These are phyloP conservation scores for Agapostemon virescens DNA, from an alignment of 2,888 invertebrate genomes.

Conservation along the genomic window DNA sequence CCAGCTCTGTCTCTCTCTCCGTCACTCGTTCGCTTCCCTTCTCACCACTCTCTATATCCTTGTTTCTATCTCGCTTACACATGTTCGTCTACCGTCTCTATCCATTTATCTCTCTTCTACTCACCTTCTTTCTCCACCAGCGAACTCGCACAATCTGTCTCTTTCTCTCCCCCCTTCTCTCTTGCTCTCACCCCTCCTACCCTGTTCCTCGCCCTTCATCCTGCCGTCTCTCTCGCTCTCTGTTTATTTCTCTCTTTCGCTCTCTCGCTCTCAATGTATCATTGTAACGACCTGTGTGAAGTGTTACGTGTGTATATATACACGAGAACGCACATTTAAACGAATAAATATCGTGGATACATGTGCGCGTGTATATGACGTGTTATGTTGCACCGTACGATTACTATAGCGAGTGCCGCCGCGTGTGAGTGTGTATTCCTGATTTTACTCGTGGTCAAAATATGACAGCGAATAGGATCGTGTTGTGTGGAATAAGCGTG, in stretches of 20 bases:
- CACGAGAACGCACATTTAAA: slow-evolving; percentile 32
- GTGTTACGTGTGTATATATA: slow-evolving; percentile 39
- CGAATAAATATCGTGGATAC: slow-evolving; percentile 42
- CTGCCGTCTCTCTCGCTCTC: slow-evolving; percentile 12
- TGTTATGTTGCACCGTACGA: slow-evolving; percentile 55
- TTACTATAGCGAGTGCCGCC: slow-evolving; percentile 39
- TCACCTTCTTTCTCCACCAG: slow-evolving; percentile 6
- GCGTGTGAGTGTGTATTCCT: slow-evolving; percentile 42
- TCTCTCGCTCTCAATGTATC: slow-evolving; percentile 49
- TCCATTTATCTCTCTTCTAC: slow-evolving; percentile 10
- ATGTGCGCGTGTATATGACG: slow-evolving; percentile 55
- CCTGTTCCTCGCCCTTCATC: slow-evolving; percentile 10
- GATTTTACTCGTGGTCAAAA: slow-evolving; percentile 38
- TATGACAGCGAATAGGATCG: slow-evolving; percentile 33
- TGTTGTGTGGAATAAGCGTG: slow-evolving; percentile 11
- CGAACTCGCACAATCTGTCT: neutral
- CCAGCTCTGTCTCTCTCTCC: neutral
- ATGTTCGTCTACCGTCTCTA: slow-evolving; percentile 14
- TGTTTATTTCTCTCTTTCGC: slow-evolving; percentile 23
- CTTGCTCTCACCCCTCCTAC: slow-evolving; percentile 12
- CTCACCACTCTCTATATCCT: slow-evolving; percentile 23
- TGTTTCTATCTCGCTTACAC: slow-evolving; percentile 12
- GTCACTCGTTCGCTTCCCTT: neutral
- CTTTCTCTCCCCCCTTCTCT: slow-evolving; percentile 5
- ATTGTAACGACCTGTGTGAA: slow-evolving; percentile 51